Evolutionary conservation across 2,888 invertebrate species (phyloP), one percentile per base, ranked within the genome.

Genomic region (Plagiodera versicolora): DNA sequence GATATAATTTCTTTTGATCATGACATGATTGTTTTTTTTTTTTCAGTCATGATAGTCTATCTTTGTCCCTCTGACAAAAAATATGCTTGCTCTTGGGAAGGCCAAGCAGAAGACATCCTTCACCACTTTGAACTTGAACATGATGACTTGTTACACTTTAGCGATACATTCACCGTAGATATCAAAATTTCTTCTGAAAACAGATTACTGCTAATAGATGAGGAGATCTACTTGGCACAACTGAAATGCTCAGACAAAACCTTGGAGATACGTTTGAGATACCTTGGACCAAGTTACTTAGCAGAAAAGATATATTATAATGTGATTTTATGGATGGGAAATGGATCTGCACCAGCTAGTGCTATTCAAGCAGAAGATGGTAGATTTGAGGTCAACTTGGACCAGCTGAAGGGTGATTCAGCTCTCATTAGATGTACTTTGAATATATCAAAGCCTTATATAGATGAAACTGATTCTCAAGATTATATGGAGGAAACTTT

Each of bases 111-210:
- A 46, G 72, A 76, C 49, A 75, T 76, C 46, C 63, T 70, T 18
- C 70, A 70, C n/a, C 76, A 76, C 58, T 76, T 76, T 59, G 69
- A 67, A 50, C 61, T 69, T 45, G 72, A 73, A 58, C 76, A 76
- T 48, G 72, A 74, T 50, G 69, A 72, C 28, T 63, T 76, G 5
- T 54, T 74, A 19, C 68, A 63, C 49, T 67, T 67, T 49, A 67
- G 64, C 39, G 70, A 72, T 51, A 63, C 62, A 1, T 60, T 74
- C 6, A 58, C 60, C 20, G 63, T 75, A 8, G 66, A 74, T 58
- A 50, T 73, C 8, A 55, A 60, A 11, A 62, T 60, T 1, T 14
- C 49, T n/a, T 70, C 73, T 3, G 75, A 75, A 67, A 75, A 75
- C 56, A 60, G 61, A 24, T 65, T 76, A 1, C 54, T 76, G 2